These are phyloP conservation scores for Pollachius pollachius DNA, from an alignment of 2,113 vertebrate species.

Conservation along the genomic window DNA sequence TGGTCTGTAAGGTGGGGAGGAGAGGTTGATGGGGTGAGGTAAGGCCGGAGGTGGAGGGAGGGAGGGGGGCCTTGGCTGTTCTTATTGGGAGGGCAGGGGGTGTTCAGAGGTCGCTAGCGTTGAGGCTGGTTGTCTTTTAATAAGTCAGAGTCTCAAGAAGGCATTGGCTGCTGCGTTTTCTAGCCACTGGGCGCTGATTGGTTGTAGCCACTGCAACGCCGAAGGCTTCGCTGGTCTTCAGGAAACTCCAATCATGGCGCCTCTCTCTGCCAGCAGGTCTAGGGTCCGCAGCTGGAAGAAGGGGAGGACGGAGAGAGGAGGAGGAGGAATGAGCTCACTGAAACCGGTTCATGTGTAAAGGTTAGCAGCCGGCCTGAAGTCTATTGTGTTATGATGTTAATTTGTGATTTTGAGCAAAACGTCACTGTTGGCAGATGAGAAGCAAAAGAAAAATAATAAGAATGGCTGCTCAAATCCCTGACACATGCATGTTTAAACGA, in stretches of 20 bases:
- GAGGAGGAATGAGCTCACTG: no score
- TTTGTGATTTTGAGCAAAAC: no score
- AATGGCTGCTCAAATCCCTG: no score
- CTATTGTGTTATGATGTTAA: no score
- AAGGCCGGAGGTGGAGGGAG: conserved; percentile 37
- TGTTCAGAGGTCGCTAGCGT: conserved; percentile 45
- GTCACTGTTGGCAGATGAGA: no score
- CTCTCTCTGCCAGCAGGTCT: conserved; percentile 59
- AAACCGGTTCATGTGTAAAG: no score
- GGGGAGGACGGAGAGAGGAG: background rate
- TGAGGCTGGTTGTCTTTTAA: conserved; percentile 54
- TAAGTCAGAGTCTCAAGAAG: conserved; percentile 54
- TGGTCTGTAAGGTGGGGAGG: conserved; percentile 1
- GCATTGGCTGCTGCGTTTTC: conserved; percentile 66
- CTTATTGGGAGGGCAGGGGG: conserved; percentile 47
- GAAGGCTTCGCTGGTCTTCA: conserved; percentile 61
- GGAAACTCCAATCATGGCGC: conserved; percentile 53
- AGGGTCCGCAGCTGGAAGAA: conserved; percentile 76
- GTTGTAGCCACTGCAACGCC: conserved; percentile 35
- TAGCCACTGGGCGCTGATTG: conserved; percentile 52
- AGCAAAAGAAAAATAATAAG: no score
- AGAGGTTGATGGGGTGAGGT: conserved; percentile 1
- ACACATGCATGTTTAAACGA: no score
- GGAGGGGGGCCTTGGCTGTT: conserved; percentile 41
- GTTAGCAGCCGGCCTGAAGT: no score